phyloP scores from a whole-genome alignment of 2,113 vertebrate genomes.

The Pluvianellus socialis region DNA sequence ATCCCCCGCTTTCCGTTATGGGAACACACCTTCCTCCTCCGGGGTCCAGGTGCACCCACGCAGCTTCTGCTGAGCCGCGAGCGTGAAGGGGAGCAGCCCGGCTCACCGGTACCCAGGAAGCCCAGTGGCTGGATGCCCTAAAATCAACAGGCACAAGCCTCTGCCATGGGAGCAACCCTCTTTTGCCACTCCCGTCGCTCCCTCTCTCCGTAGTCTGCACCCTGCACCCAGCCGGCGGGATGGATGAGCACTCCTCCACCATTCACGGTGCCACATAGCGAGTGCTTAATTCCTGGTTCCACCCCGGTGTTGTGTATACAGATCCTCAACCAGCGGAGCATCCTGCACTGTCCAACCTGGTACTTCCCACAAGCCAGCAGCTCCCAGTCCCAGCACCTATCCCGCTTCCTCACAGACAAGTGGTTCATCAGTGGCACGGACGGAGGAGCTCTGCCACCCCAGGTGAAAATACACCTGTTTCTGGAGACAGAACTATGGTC shows the following conservation, averaged over 20 bases:
- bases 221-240: not conserved
- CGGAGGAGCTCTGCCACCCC: not conserved
- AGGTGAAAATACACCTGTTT: not conserved
- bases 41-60: not conserved
- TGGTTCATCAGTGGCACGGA: fast-evolving
- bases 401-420: not conserved
- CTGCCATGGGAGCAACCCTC: not conserved
- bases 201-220: not conserved
- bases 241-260: fast-evolving
- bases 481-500: not conserved
- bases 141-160: not conserved
- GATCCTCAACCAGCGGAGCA: not conserved
- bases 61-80: not conserved
- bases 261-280: fast-evolving
- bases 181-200: fast-evolving
- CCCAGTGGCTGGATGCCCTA: not conserved
- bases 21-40: not conserved
- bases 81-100: not conserved
- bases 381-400: not conserved
- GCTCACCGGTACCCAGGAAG: not conserved
- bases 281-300: not conserved
- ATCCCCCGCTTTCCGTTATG: fast-evolving
- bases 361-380: not conserved
- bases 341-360: not conserved
- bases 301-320: fast-evolving